Conservation (phyloP, 2,113 vertebrate species). For the Trinectes maculatus region DNA sequence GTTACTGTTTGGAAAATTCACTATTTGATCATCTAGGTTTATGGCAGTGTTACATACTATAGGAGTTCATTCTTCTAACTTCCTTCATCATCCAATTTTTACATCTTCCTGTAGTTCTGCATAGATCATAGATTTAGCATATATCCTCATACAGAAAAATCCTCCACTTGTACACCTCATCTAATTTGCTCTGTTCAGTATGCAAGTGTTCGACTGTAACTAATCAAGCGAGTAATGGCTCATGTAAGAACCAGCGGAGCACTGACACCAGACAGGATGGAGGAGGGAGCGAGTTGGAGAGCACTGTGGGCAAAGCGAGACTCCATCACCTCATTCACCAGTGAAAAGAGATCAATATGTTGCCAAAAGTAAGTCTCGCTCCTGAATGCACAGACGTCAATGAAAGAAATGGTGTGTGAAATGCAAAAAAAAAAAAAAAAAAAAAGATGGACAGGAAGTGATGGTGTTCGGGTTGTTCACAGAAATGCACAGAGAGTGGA, state of each 20-base stretch:
- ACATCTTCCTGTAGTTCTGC: constrained; percentile 11
- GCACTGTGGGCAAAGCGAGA: constrained; percentile 11
- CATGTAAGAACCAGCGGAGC: constrained; percentile 50
- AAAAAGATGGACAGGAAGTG: constrained; percentile 11
- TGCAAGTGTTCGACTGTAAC: constrained; percentile 51
- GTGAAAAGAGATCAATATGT: constrained; percentile 41
- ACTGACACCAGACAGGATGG: constrained; percentile 27
- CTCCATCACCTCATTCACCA: constrained; percentile 24
- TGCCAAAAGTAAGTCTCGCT: constrained; percentile 14
- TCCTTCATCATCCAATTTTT: constrained; percentile 5
- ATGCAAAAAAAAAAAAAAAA: constrained; percentile 5
- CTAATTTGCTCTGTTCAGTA: constrained; percentile 50
- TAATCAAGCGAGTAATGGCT: constrained; percentile 68
- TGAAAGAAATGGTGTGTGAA: constrained; percentile 39
- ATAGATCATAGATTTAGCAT: constrained; percentile 7
- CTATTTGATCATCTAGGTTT: neutral
- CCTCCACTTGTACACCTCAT: constrained; percentile 15
- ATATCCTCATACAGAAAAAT: constrained; percentile 10
- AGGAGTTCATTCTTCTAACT: neutral
- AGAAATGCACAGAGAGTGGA: constrained; percentile 24
- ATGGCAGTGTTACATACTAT: neutral
- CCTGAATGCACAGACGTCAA: constrained; percentile 11
- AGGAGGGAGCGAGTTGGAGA: constrained; percentile 1
- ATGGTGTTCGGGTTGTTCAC: constrained; percentile 1
- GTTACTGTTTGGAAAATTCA: neutral